Conservation (phyloP, 2,113 vertebrate species). For the Colius striatus region DNA sequence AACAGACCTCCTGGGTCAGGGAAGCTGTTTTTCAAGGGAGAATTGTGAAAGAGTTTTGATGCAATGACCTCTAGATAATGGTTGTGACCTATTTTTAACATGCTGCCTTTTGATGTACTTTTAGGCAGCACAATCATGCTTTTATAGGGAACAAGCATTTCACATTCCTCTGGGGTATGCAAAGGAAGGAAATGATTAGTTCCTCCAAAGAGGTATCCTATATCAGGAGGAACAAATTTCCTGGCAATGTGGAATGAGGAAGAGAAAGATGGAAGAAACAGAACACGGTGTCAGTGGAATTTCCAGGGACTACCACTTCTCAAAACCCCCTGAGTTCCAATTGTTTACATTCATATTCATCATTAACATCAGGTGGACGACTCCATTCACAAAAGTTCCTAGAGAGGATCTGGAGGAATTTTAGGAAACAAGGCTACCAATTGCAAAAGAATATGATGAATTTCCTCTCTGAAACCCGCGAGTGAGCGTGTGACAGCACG, state of each 20-base stretch:
- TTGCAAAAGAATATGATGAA: not conserved
- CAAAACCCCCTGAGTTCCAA: not conserved
- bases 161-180: not conserved
- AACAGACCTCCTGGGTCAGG: not conserved
- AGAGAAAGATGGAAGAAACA: not conserved
- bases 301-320: not conserved
- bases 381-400: not conserved
- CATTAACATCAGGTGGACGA: not conserved
- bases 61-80: constrained; percentile 4
- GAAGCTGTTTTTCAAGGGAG: not conserved
- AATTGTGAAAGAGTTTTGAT: not conserved
- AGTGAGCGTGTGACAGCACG: not conserved
- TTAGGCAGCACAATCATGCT: not conserved
- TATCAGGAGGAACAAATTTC: not conserved
- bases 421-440: not conserved
- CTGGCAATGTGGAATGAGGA: not conserved
- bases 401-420: not conserved
- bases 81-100: not conserved
- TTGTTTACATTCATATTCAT: not conserved
- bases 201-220: not conserved
- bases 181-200: not conserved
- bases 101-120: not conserved
- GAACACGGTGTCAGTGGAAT: not conserved
- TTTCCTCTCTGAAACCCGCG: not conserved
- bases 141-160: not conserved